Percentiles rank a stretch among this genome's conserved stretches.
Evolutionary conservation across 2,113 vertebrate species (phyloP).

Genomic region (Setophaga kirtlandii): DNA sequence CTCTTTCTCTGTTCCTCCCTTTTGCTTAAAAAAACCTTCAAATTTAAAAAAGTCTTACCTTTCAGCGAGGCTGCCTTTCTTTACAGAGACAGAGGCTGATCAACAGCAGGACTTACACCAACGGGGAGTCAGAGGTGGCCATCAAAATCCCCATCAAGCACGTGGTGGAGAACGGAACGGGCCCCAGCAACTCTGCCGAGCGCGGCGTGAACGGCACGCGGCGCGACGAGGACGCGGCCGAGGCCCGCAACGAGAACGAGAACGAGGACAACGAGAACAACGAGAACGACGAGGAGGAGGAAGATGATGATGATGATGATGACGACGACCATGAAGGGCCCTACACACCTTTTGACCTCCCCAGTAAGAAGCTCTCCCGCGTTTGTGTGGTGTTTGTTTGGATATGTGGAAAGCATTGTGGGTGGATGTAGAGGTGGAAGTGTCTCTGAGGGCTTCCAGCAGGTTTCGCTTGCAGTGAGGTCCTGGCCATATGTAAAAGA

Average conservation of each 20-base stretch:
- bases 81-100: constrained; percentile 93
- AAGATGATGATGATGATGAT: constrained; percentile 82
- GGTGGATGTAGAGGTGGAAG: rapidly evolving
- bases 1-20: background rate
- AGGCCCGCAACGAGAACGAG: constrained; percentile 83
- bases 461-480: background rate
- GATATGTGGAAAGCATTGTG: background rate
- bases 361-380: constrained; percentile 78
- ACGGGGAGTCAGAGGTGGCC: constrained; percentile 89
- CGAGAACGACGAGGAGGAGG: constrained; percentile 89
- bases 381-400: background rate
- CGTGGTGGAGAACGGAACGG: constrained; percentile 87
- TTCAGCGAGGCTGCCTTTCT: background rate
- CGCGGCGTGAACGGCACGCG: constrained; percentile 62
- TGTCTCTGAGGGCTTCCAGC: background rate
- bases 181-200: constrained; percentile 71
- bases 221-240: constrained; percentile 75
- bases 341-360: constrained; percentile 87
- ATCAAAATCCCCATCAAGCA: constrained; percentile 84
- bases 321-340: constrained; percentile 88
- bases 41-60: background rate
- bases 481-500: background rate
- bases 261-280: constrained; percentile 90
- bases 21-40: background rate
- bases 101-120: constrained; percentile 85